A percentile compares a stretch with the other conserved stretches of the same genome.
phyloP scores from a whole-genome alignment of 2,888 invertebrate species.

The Ctena decussata region DNA sequence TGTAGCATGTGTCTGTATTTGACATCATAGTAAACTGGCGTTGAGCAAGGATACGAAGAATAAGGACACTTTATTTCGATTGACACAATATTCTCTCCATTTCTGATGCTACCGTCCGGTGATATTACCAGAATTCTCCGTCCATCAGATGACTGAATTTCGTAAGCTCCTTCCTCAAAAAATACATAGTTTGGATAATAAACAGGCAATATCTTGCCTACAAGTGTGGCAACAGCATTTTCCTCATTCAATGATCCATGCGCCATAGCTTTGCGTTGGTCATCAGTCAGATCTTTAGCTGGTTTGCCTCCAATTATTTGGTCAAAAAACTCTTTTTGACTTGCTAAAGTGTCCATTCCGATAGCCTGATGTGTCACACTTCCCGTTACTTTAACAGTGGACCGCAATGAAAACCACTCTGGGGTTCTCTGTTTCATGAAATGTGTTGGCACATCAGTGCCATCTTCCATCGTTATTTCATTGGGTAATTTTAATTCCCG shows the following conservation, averaged over 20 bases:
- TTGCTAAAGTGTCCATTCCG: background rate
- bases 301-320: background rate
- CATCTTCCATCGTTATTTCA: too few relatives aligned
- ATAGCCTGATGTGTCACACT: background rate
- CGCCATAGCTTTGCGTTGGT: background rate
- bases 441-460: too few relatives aligned
- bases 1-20: too few relatives aligned
- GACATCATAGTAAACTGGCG: too few relatives aligned
- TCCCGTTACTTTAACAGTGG: background rate
- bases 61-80: too few relatives aligned
- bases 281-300: background rate
- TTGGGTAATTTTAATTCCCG: too few relatives aligned
- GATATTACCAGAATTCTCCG: too few relatives aligned
- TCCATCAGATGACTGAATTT: too few relatives aligned
- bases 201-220: constrained; percentile 46
- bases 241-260: background rate
- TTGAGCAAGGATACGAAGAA: too few relatives aligned
- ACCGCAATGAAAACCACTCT: background rate
- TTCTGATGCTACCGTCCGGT: too few relatives aligned
- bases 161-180: constrained; percentile 59
- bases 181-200: constrained; percentile 26
- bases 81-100: too few relatives aligned
- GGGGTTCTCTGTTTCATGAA: background rate
- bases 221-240: constrained; percentile 41
- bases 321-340: background rate